A percentile compares a stretch with the other conserved stretches of the same genome.
Evolutionary conservation across 2,113 vertebrate genomes (phyloP).

Genomic region (Epinephelus cyanopodus): DNA sequence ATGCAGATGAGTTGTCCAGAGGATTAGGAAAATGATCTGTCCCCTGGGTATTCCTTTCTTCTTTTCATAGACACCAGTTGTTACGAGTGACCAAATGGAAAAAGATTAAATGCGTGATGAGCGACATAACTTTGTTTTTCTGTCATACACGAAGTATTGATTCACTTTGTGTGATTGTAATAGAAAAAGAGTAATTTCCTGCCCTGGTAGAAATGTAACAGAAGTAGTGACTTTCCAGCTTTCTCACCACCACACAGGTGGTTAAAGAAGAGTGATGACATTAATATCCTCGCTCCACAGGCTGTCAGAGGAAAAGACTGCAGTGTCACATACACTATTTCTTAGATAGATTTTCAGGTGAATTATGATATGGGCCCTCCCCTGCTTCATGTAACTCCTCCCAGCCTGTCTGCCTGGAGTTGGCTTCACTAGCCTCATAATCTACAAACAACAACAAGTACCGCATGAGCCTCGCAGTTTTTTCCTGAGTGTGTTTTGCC

Average conservation of each 20-base stretch:
- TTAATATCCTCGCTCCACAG: slow-evolving; percentile 45
- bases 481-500: no score
- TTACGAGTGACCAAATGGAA: background rate
- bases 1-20: slow-evolving; percentile 9
- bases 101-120: background rate
- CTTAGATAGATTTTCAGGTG: slow-evolving; percentile 38
- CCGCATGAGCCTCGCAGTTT: no score
- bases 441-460: no score
- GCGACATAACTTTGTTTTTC: background rate
- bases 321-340: slow-evolving; percentile 22
- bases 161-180: slow-evolving; percentile 11
- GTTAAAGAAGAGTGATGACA: slow-evolving; percentile 35
- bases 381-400: slow-evolving; percentile 24
- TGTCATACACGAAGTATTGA: background rate
- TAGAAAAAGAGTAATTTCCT: slow-evolving; percentile 1
- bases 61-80: slow-evolving; percentile 14
- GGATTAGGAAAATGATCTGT: slow-evolving; percentile 41
- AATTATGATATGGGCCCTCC: slow-evolving; percentile 32
- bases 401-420: slow-evolving; percentile 6
- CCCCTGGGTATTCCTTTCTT: background rate
- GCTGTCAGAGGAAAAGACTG: slow-evolving; percentile 37
- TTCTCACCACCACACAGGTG: background rate
- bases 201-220: slow-evolving; percentile 5
- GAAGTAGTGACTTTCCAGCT: slow-evolving; percentile 17
- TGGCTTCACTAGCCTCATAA: no score